Evolutionary conservation across 2,888 invertebrate genomes (phyloP), one percentile per base, ranked within the genome.

Genomic region (Apodemia mormo): DNA sequence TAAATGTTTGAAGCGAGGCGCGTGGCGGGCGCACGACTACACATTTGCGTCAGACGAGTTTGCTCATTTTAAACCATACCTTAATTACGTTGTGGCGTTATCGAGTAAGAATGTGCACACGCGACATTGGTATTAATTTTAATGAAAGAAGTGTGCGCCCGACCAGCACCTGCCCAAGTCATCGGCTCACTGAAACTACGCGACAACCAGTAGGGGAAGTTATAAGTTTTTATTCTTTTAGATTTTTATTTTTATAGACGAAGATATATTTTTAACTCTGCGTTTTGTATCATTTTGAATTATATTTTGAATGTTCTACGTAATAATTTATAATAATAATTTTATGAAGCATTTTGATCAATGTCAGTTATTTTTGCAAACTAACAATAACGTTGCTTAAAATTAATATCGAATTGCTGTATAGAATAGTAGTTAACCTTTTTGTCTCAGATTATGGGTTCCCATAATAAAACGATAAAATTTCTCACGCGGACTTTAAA

Each of bases 51-150:
- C 73, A 73, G 82, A 83, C 84, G 80, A 76, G 88, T 89, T 85
- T 81, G 81, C 80, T 78, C 80, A 80, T 79, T 81, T 82, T 83
- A 83, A 88, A 84, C 85, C 89, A 84, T 85, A 84, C 90, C 90
- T 92, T 93, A 92, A 92, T 93, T 93, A 92, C 91, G 83, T 76
- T 82, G 83, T 90, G 90, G 92, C 92, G 92, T 92, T 93, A 92
- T 92, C 92, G 89, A 85, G 91, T 91, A 93, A 92, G 92, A 93
- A 93, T 93, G 92, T 89, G 90, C 89, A 91, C 92, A 91, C 92
- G 92, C 92, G 92, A 93, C 92, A 92, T 90, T 87, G 91, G 92
- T 92, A 93, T 93, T 92, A 93, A 92, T 93, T 92, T 92, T 92
- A 93, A 92, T 92, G 92, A 90, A 92, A 90, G 92, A 92, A 92